Evolutionary conservation across 2,113 vertebrate species (phyloP).

Genomic region (Campylomormyrus numenius): DNA sequence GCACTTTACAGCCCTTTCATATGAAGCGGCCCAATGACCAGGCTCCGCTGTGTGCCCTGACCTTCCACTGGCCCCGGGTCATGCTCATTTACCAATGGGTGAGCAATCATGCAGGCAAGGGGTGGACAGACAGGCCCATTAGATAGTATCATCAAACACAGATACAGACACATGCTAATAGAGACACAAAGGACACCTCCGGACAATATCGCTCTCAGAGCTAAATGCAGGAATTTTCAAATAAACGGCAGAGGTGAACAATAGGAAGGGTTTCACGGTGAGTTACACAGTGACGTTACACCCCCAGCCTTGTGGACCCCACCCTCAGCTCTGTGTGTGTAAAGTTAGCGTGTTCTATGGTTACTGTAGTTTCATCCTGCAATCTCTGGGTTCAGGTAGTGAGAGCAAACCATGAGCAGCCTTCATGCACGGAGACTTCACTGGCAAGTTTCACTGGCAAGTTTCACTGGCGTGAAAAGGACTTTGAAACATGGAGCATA

Average conservation of each 20-base stretch:
- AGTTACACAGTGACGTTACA: not conserved
- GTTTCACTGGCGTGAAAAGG: not conserved
- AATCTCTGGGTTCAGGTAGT: not conserved
- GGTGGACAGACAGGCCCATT: not conserved
- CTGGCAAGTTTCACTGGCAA: not conserved
- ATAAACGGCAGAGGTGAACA: not conserved
- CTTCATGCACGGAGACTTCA: not conserved
- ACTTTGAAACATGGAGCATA: not conserved
- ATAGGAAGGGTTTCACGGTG: not conserved
- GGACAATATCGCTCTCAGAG: not conserved
- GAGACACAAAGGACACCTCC: not conserved
- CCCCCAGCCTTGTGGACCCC: not conserved
- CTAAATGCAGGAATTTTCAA: not conserved
- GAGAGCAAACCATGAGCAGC: not conserved
- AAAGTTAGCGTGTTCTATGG: not conserved
- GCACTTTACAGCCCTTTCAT: slow-evolving; percentile 45
- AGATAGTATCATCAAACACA: not conserved
- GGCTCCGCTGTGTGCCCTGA: not conserved
- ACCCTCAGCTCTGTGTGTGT: not conserved
- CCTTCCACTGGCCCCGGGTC: not conserved
- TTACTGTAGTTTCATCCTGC: not conserved
- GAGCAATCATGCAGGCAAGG: not conserved
- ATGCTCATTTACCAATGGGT: not conserved
- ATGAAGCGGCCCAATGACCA: slow-evolving; percentile 17
- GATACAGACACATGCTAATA: not conserved